These are phyloP conservation scores for Corvus hawaiiensis DNA, from an alignment of 2,113 vertebrate genomes.

Conservation along the genomic window DNA sequence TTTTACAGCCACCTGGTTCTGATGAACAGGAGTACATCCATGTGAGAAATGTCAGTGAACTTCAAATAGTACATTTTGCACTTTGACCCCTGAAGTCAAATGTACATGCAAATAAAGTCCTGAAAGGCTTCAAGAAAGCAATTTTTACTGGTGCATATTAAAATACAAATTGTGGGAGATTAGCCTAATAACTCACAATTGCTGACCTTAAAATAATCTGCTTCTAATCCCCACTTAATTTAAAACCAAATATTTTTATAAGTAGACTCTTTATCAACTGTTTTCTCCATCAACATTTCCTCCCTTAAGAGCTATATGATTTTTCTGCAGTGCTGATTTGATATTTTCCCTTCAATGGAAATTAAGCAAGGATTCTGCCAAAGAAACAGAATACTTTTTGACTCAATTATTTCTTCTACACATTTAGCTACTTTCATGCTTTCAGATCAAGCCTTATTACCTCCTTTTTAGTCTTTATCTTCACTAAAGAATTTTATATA, in stretches of 20 bases:
- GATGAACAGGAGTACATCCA: background rate
- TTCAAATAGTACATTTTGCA: background rate
- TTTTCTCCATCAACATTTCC: background rate
- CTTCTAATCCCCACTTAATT: background rate
- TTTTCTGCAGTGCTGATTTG: background rate
- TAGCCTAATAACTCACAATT: background rate
- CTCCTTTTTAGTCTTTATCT: background rate
- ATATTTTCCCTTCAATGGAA: background rate
- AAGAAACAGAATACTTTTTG: background rate
- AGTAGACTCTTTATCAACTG: background rate
- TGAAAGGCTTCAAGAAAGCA: background rate
- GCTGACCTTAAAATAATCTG: background rate
- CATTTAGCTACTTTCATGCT: background rate
- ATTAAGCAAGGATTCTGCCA: background rate
- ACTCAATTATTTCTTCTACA: background rate
- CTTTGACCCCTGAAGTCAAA: background rate
- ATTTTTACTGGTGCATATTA: background rate
- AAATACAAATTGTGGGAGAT: background rate
- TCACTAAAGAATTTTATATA: background rate
- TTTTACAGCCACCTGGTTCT: background rate
- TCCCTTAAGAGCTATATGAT: background rate
- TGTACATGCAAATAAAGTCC: background rate
- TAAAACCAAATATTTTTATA: background rate
- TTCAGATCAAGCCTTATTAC: background rate
- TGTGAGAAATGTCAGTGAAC: background rate